phyloP scores from a whole-genome alignment of 2,888 invertebrate genomes.

The Theretra japonica region DNA sequence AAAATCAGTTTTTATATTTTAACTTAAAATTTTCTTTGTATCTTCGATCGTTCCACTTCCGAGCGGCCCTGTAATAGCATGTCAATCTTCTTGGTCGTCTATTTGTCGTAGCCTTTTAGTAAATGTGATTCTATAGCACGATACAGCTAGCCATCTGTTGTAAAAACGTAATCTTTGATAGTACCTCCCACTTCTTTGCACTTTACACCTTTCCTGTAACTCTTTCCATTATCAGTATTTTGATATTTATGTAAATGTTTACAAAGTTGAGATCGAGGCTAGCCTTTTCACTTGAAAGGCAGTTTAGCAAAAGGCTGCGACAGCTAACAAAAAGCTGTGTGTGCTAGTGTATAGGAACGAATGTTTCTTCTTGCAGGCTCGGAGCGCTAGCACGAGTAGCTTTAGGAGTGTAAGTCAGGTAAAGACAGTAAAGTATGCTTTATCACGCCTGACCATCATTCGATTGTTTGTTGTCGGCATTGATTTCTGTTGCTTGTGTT shows the following conservation, averaged over 20 bases:
- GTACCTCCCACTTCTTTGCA: conserved; percentile 9
- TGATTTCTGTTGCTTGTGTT: conserved; percentile 57
- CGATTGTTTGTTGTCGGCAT: conserved; percentile 64
- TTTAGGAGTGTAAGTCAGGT: conserved; percentile 96
- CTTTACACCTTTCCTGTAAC: conserved; percentile 5
- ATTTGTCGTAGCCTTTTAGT: conserved; percentile 31
- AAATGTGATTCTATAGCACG: conserved; percentile 11
- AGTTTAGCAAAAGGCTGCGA: conserved; percentile 29
- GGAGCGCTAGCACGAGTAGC: conserved; percentile 95
- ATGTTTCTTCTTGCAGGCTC: conserved; percentile 90
- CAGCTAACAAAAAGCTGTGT: conserved; percentile 62
- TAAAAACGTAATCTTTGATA: neutral
- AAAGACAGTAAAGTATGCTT: conserved; percentile 75
- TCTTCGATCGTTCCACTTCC: conserved; percentile 51
- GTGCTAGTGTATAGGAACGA: conserved; percentile 83
- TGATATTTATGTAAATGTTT: neutral
- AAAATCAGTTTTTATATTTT: too few relatives aligned
- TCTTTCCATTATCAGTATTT: neutral
- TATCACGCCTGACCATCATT: conserved; percentile 71
- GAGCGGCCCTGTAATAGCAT: conserved; percentile 59
- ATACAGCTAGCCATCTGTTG: conserved; percentile 19
- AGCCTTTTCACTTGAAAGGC: conserved; percentile 10
- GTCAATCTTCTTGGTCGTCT: conserved; percentile 78
- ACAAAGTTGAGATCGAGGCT: conserved; percentile 22
- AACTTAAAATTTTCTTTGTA: conserved; percentile 19